Percentiles rank a stretch among this genome's conserved stretches.
Conservation (phyloP, 2,113 vertebrate species). For the Ia io region DNA sequence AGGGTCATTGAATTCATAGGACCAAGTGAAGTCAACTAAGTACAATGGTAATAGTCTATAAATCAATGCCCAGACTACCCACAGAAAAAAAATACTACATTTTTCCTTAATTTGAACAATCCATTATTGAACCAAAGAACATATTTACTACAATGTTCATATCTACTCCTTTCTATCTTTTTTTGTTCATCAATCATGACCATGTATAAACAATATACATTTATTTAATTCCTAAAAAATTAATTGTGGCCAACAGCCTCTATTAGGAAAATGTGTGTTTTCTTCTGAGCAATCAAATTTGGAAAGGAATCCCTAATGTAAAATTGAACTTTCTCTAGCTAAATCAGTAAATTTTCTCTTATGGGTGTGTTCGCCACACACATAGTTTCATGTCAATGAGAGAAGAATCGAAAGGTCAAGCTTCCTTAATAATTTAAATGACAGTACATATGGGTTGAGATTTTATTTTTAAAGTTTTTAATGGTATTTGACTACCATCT, state of each 20-base stretch:
- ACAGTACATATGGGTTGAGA: background rate
- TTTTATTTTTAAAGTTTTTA: conserved; percentile 13
- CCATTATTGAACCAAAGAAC: background rate
- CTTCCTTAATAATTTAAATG: conserved; percentile 1
- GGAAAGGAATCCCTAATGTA: background rate
- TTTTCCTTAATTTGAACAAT: background rate
- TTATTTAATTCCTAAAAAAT: background rate
- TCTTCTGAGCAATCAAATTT: background rate
- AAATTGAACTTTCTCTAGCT: background rate
- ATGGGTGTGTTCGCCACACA: background rate
- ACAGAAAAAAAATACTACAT: background rate
- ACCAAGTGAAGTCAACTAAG: background rate
- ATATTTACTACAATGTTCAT: background rate
- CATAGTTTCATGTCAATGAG: background rate
- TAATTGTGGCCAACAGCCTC: background rate
- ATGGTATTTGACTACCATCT: background rate
- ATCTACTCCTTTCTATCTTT: background rate
- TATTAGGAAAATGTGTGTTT: background rate
- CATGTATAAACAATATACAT: background rate
- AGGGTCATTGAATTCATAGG: background rate
- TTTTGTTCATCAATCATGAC: background rate
- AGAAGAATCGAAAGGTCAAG: background rate
- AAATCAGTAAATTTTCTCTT: background rate
- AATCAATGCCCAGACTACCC: background rate
- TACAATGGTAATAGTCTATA: background rate